Conservation (phyloP, 2,113 vertebrate genomes). For the Anas platyrhynchos region DNA sequence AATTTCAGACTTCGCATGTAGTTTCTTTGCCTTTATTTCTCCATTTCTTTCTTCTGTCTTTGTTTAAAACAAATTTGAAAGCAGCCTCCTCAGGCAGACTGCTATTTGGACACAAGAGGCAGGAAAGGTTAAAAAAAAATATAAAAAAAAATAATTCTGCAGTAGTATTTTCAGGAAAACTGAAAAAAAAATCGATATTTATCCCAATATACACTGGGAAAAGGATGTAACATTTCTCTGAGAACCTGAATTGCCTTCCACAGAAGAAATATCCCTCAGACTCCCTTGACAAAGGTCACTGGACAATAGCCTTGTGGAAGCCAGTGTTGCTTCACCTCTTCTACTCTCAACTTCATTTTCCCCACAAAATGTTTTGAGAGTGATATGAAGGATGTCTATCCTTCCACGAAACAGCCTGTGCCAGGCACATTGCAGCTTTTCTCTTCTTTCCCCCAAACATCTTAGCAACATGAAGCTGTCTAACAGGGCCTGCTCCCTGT, state of each 20-base stretch:
- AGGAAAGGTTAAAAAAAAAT: background rate
- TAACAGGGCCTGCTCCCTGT: fast-evolving
- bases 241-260: background rate
- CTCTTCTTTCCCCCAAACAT: background rate
- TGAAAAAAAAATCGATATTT: background rate
- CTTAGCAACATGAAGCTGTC: background rate
- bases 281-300: background rate
- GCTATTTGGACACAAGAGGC: background rate
- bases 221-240: background rate
- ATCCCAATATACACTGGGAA: background rate
- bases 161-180: background rate
- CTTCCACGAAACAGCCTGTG: background rate
- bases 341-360: background rate
- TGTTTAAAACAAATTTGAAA: background rate
- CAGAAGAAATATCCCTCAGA: background rate
- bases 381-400: background rate
- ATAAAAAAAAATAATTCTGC: background rate
- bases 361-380: background rate
- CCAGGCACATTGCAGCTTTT: background rate
- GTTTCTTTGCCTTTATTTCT: background rate
- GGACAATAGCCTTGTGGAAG: background rate
- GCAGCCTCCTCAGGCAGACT: background rate
- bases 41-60: background rate
- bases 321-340: background rate
- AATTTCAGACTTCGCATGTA: background rate